These are phyloP conservation scores for Mantis religiosa DNA, from an alignment of 2,888 invertebrate species.

Conservation along the genomic window DNA sequence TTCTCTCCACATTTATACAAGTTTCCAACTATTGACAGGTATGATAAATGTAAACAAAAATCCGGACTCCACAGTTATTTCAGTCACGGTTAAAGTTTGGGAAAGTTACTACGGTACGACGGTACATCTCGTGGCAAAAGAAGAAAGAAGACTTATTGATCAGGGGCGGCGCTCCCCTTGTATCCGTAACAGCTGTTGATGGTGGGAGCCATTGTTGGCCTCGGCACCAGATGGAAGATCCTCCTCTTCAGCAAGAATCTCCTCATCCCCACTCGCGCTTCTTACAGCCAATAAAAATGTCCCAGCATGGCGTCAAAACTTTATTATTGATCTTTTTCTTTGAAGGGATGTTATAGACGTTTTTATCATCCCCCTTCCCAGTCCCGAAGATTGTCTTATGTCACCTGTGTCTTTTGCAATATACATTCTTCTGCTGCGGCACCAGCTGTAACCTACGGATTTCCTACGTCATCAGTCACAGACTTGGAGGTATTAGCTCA, in stretches of 20 bases:
- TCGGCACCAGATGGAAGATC: not conserved
- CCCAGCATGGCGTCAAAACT: conserved; percentile 17
- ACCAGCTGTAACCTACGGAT: not conserved
- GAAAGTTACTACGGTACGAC: not conserved
- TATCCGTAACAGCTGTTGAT: conserved; percentile 17
- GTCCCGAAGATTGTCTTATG: not conserved
- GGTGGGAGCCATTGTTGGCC: not conserved
- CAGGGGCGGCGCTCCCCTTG: not conserved
- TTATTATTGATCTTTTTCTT: conserved; percentile 7
- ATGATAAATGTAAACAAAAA: not conserved
- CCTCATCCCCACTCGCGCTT: not conserved
- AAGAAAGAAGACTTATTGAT: not conserved
- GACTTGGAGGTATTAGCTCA: not conserved
- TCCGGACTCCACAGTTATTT: not conserved
- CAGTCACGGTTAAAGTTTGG: not conserved
- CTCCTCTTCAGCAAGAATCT: not conserved
- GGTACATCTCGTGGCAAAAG: not conserved
- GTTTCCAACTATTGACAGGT: not conserved
- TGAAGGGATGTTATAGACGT: not conserved
- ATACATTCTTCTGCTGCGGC: not conserved
- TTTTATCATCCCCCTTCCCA: not conserved
- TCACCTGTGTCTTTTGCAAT: not conserved
- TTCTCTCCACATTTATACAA: not conserved
- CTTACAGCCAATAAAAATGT: conserved; percentile 15
- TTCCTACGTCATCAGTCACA: not conserved